Percentiles rank a stretch among this genome's conserved stretches.
These are phyloP conservation scores for Ectobius pallidus DNA, from an alignment of 2,888 invertebrate genomes.

Conservation along the genomic window DNA sequence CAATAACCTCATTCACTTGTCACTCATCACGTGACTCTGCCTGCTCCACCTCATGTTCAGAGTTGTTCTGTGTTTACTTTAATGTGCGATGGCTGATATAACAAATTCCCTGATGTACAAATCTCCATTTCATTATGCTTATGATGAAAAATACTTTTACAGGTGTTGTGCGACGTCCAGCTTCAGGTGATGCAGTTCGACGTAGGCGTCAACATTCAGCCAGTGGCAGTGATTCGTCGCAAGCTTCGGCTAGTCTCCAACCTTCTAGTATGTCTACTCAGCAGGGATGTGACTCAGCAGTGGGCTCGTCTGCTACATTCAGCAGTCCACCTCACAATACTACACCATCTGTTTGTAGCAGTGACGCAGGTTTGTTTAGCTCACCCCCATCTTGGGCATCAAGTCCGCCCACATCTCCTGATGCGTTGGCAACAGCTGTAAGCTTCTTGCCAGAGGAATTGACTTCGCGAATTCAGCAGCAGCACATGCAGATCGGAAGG, in stretches of 20 bases:
- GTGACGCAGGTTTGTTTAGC: constrained; percentile 30
- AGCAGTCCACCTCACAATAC: constrained; percentile 60
- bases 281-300: constrained; percentile 63
- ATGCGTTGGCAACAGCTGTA: constrained; percentile 59
- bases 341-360: constrained; percentile 50
- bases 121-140: too few relatives aligned
- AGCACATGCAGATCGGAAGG: constrained; percentile 21
- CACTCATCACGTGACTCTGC: too few relatives aligned
- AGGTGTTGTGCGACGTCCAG: constrained; percentile 41
- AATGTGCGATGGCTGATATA: too few relatives aligned
- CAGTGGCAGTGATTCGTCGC: constrained; percentile 58
- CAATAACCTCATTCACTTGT: too few relatives aligned
- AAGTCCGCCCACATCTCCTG: constrained; percentile 64
- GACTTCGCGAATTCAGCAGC: constrained; percentile 33
- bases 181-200: constrained; percentile 1
- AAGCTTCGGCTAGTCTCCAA: constrained; percentile 38
- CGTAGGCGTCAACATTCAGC: constrained; percentile 48
- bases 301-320: constrained; percentile 66
- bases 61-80: too few relatives aligned
- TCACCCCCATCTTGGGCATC: constrained; percentile 66
- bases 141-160: too few relatives aligned
- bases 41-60: too few relatives aligned
- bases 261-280: constrained; percentile 37
- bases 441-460: constrained; percentile 61
- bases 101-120: too few relatives aligned